Conservation (phyloP, 2,113 vertebrate genomes). For the Vimba vimba region DNA sequence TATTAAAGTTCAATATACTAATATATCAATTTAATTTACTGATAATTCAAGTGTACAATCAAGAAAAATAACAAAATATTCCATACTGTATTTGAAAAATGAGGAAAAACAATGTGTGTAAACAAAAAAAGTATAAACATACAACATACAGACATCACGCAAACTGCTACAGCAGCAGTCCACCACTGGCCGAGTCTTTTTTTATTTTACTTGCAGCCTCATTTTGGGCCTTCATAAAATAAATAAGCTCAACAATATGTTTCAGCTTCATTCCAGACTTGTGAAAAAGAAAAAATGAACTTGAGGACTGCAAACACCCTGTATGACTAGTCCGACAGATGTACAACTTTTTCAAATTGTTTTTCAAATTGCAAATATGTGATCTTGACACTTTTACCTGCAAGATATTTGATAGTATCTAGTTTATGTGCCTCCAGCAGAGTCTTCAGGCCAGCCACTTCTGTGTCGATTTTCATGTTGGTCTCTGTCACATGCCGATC, state of each 20-base stretch:
- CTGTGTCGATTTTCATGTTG: slow-evolving; percentile 94
- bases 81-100: background rate
- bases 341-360: background rate
- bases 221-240: background rate
- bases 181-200: too few species aligned
- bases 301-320: background rate
- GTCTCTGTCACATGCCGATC: slow-evolving; percentile 87
- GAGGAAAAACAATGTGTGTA: background rate
- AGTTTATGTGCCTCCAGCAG: slow-evolving; percentile 95
- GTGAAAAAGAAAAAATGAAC: background rate
- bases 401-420: slow-evolving; percentile 96
- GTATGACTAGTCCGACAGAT: background rate
- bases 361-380: background rate
- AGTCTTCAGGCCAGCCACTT: slow-evolving; percentile 95
- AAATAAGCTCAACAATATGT: background rate
- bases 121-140: background rate
- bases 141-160: background rate
- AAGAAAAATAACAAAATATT: background rate
- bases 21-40: background rate
- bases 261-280: background rate
- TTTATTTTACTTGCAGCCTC: too few species aligned
- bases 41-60: background rate
- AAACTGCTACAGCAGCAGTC: background rate
- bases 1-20: background rate
- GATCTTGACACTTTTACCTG: slow-evolving; percentile 80